These are phyloP conservation scores for Oncorhynchus masou DNA, from an alignment of 2,113 vertebrate genomes.

Conservation along the genomic window DNA sequence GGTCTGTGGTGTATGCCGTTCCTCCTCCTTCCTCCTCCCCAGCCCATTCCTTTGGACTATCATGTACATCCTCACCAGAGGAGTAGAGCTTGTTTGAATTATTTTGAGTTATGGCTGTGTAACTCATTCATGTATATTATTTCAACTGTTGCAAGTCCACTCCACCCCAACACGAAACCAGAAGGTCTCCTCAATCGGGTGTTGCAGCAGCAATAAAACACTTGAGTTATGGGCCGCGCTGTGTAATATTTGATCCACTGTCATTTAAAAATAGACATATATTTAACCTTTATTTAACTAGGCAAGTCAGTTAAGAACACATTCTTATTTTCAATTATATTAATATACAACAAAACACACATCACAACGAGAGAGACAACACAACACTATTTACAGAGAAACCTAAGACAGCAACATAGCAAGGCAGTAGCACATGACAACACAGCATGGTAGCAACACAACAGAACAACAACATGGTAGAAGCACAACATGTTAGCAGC, in stretches of 20 bases:
- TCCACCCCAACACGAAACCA: background rate
- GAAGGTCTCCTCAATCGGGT: background rate
- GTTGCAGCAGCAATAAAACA: background rate
- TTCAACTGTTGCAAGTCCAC: conserved; percentile 30
- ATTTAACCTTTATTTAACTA: too few relatives aligned
- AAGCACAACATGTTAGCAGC: too few relatives aligned
- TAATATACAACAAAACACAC: too few relatives aligned
- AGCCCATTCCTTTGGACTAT: background rate
- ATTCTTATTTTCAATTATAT: too few relatives aligned
- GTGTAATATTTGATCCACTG: conserved; percentile 9
- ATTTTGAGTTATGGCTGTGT: conserved; percentile 30
- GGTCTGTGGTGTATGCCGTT: background rate
- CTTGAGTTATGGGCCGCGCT: background rate
- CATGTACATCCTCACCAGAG: conserved; percentile 16
- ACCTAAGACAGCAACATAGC: too few relatives aligned
- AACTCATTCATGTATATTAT: conserved; percentile 11
- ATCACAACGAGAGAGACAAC: too few relatives aligned
- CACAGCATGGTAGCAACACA: too few relatives aligned
- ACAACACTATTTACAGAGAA: too few relatives aligned
- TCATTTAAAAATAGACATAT: too few relatives aligned
- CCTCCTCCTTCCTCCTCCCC: conserved; percentile 25
- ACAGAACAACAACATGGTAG: too few relatives aligned
- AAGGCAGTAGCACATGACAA: too few relatives aligned
- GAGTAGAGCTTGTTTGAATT: conserved; percentile 55
- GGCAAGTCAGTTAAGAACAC: too few relatives aligned